phyloP scores from a whole-genome alignment of 2,888 invertebrate genomes.

The Drosophila fulvimacula region DNA sequence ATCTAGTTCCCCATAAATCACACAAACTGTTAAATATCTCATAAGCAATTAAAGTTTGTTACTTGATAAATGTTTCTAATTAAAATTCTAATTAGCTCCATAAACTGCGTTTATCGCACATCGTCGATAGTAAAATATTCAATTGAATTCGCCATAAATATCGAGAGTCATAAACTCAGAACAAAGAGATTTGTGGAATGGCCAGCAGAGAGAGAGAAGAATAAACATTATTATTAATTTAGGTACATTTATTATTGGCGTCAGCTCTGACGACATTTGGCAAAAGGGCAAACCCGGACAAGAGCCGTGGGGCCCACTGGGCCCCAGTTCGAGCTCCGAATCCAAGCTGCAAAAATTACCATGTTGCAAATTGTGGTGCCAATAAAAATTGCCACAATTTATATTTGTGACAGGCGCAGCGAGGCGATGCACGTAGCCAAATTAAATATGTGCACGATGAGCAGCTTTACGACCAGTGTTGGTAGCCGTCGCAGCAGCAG shows the following conservation, averaged over 20 bases:
- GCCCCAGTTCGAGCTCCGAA: slow-evolving; percentile 8
- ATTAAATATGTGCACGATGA: slow-evolving; percentile 52
- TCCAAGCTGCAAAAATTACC: slow-evolving; percentile 30
- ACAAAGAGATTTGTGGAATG: neutral
- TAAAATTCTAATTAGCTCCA: slow-evolving; percentile 56
- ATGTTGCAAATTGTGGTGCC: slow-evolving; percentile 40
- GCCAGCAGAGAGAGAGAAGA: neutral
- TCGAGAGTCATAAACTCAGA: slow-evolving; percentile 18
- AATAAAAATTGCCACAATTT: slow-evolving; percentile 74
- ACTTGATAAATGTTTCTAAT: slow-evolving; percentile 60
- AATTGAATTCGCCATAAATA: slow-evolving; percentile 33
- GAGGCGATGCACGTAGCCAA: slow-evolving; percentile 41
- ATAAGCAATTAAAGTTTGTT: slow-evolving; percentile 22
- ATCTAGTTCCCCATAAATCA: neutral
- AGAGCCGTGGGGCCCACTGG: slow-evolving; percentile 12
- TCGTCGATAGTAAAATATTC: slow-evolving; percentile 5
- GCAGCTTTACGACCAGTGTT: slow-evolving; percentile 24
- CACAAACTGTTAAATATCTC: neutral
- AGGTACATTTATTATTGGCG: slow-evolving; percentile 5
- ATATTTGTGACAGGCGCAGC: slow-evolving; percentile 69
- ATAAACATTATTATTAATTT: slow-evolving; percentile 13
- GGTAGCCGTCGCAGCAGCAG: slow-evolving; percentile 13
- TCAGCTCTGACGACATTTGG: slow-evolving; percentile 35
- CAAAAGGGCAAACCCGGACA: slow-evolving; percentile 33
- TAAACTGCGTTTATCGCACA: slow-evolving; percentile 33